Evolutionary conservation across 2,888 invertebrate genomes (phyloP).

Genomic region (Drosophila birchii): DNA sequence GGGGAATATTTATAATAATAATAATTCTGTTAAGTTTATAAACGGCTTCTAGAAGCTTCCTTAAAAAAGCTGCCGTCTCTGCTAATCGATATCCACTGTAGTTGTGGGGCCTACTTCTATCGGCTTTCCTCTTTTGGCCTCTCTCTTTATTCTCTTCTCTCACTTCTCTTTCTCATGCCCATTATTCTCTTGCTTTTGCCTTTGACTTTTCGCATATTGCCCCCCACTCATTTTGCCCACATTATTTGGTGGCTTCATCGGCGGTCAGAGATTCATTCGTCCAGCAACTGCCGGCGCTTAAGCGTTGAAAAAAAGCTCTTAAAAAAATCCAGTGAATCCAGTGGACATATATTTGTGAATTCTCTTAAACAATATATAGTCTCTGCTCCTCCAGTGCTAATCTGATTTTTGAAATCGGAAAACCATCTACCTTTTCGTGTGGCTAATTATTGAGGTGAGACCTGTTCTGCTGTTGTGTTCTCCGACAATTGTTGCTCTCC

Average conservation of each 20-base stretch:
- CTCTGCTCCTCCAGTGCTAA: background rate
- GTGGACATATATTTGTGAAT: background rate
- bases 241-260: conserved; percentile 12
- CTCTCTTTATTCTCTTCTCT: background rate
- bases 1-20: background rate
- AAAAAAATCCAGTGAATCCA: conserved; percentile 8
- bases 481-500: conserved; percentile 9
- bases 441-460: conserved; percentile 13
- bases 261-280: conserved; percentile 20
- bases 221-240: conserved; percentile 10
- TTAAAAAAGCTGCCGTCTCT: background rate
- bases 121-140: background rate
- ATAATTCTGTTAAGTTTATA: background rate
- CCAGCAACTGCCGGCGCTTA: conserved; percentile 21
- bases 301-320: conserved; percentile 19
- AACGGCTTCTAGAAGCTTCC: background rate
- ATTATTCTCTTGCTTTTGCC: background rate
- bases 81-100: conserved; percentile 11
- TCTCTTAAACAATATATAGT: conserved; percentile 17
- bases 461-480: conserved; percentile 9
- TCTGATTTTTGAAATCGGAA: conserved; percentile 1
- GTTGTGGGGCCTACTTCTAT: conserved; percentile 1
- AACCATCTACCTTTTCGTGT: background rate
- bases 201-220: conserved; percentile 14
- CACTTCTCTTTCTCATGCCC: background rate